Base-by-base conservation (phyloP, 2,113 vertebrate species). In the Synodontis membranacea region DNA sequence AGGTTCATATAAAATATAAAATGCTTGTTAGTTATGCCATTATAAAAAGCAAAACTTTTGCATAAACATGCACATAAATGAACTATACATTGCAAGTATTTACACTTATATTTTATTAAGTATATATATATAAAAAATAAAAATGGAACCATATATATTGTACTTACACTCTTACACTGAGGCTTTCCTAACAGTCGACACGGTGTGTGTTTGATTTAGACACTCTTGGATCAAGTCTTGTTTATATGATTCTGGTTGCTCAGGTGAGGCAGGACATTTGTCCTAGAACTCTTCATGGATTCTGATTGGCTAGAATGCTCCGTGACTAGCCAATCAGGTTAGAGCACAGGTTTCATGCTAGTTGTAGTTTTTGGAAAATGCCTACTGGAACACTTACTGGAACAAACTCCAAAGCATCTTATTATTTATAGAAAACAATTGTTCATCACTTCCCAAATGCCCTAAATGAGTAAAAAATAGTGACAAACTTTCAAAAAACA, bases 111-210 rank as follows among this genome's bases (percentile, higher is more conserved):
- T n/a, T n/a, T n/a, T n/a, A n/a, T n/a, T n/a, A n/a, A n/a, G n/a
- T n/a, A n/a, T n/a, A n/a, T n/a, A n/a, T n/a, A n/a, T n/a, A n/a
- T 10, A 7, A 46, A 52, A 60, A 17, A 19, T 19, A 25, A 75
- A 5, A 52, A 62, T 37, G 52, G 5, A 31, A 25, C 50, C 11
- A 68, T 37, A 68, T 37, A 15, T 66, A 52, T 66, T 34, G 14
- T 74, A 92, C 93, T 93, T 89, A 95, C 93, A 88, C 80, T 0
- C 93, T 93, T 89, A 95, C 93, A 88, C 80, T 0, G 6, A 85
- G 48, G 46, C 21, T 89, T 70, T 84, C 60, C 64, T 46, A 84
- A 86, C 31, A 86, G 5, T 75, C 25, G 62, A 62, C 83, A 80
- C 80, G 66, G 50, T 75, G 50, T 85, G 1, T 2, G 52, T 91